These are phyloP conservation scores for Propithecus deckenii DNA, from an alignment of 2,797 vertebrate species.

Conservation along the genomic window DNA sequence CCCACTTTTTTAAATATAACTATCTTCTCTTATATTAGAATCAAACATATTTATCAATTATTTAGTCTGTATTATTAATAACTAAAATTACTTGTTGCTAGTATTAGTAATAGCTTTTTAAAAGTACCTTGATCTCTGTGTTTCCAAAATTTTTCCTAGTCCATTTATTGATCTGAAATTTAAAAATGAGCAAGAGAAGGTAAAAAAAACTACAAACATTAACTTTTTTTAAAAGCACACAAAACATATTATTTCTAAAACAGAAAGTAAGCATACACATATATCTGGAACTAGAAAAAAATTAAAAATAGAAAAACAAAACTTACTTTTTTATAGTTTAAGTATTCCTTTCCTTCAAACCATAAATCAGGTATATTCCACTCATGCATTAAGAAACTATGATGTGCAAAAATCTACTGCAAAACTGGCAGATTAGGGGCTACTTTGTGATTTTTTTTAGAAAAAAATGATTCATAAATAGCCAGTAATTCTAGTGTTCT, in stretches of 20 bases:
- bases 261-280: not conserved
- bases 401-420: conserved; percentile 1
- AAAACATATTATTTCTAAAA: conserved; percentile 46
- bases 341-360: conserved; percentile 43
- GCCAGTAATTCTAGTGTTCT: not conserved
- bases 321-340: conserved; percentile 17
- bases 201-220: not conserved
- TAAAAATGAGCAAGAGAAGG: not conserved
- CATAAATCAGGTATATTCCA: conserved; percentile 14
- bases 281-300: not conserved
- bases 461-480: conserved; percentile 18
- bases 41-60: conserved; percentile 5
- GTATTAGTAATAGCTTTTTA: conserved; percentile 37
- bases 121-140: conserved; percentile 93
- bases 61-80: conserved; percentile 5
- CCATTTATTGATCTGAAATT: conserved; percentile 94
- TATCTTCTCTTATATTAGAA: conserved; percentile 20
- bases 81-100: conserved; percentile 8
- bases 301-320: conserved; percentile 24
- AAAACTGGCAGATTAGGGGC: not conserved
- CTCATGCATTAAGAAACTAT: conserved; percentile 3
- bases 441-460: not conserved
- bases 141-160: conserved; percentile 93
- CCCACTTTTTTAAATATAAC: not conserved
- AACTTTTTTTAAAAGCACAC: conserved; percentile 12